Conservation (phyloP, 2,888 invertebrate species). For the Epirrhoe alternata region DNA sequence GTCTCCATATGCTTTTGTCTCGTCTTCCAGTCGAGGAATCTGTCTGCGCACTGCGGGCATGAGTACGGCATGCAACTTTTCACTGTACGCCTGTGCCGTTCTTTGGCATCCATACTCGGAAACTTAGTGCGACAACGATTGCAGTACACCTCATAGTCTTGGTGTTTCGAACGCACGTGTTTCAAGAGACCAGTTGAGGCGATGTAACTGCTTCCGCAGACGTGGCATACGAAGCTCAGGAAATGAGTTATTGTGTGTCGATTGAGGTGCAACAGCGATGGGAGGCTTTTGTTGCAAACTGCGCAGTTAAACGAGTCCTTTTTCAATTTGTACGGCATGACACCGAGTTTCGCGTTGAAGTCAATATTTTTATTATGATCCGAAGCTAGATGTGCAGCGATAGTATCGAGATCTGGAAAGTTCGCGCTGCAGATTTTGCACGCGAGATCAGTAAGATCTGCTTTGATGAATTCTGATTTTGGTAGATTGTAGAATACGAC, state of each 20-base stretch:
- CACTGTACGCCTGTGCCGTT: constrained; percentile 67
- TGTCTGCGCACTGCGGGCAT: constrained; percentile 70
- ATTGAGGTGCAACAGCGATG: constrained; percentile 70
- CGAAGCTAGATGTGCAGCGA: constrained; percentile 60
- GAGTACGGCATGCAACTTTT: constrained; percentile 76
- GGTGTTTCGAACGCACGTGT: constrained; percentile 72
- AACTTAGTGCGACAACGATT: constrained; percentile 70
- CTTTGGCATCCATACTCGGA: constrained; percentile 75
- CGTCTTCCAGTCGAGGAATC: constrained; percentile 70
- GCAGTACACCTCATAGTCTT: constrained; percentile 70
- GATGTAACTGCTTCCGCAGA: constrained; percentile 74
- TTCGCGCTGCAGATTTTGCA: constrained; percentile 62
- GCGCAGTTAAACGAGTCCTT: constrained; percentile 67
- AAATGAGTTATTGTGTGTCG: constrained; percentile 76
- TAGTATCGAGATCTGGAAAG: constrained; percentile 55
- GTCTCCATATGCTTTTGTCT: constrained; percentile 71
- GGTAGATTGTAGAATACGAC: constrained; percentile 73
- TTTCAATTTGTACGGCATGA: constrained; percentile 71
- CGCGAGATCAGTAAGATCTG: constrained; percentile 65
- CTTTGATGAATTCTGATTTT: constrained; percentile 74
- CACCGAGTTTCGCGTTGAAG: constrained; percentile 61
- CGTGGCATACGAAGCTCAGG: constrained; percentile 72
- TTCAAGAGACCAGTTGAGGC: constrained; percentile 69
- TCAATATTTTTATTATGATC: constrained; percentile 59
- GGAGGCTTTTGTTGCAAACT: constrained; percentile 67